Evolutionary conservation across 2,113 vertebrate genomes (phyloP), one percentile per base, ranked within the genome.

Genomic region (Panurus biarmicus): DNA sequence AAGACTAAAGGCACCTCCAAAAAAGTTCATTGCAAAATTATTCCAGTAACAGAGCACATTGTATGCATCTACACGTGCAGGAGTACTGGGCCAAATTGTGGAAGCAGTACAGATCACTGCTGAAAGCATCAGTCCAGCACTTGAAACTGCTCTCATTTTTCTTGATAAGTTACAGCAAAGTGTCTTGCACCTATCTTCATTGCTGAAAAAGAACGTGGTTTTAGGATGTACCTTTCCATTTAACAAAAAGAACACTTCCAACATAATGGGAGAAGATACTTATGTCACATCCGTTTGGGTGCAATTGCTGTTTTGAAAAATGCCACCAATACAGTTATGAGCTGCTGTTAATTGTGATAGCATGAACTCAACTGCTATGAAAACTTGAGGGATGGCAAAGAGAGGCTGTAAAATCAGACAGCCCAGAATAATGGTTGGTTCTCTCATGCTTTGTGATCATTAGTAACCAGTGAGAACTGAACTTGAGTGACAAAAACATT

Each of bases 381-480:
- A 58, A 47, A 51, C 56, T 23, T 6, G 5, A 89, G 33, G 50
- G 40, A 61, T 51, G 35, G 42, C 51, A 71, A 62, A 72, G 65
- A 81, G 57, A 71, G 56, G 50, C 47, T 44, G n/a, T 82, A 62
- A 79, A 85, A 56, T 79, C 29, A 79, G 76, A 53, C 29, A 67
- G 48, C 16, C 76, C 36, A 53, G 31, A n/a, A 29, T 75, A 61
- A 23, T 15, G 44, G 51, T 40, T 79, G 50, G 26, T 89, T 82
- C 53, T 45, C 14, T 66, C 75, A 76, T 87, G 91, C 79, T 93
- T 82, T 75, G 42, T 58, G 28, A n/a, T 89, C 54, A 57, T 95
- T 95, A 95, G 92, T 94, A 81, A 79, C 21, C 29, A n/a, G 23
- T 64, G 56, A 90, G 54, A 94, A 75, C 54, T 53, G n/a, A 79